A percentile compares a stretch with the other conserved stretches of the same genome.
Conservation (phyloP, 1,140 invertebrate species). For the Zaprionus vittiger region DNA sequence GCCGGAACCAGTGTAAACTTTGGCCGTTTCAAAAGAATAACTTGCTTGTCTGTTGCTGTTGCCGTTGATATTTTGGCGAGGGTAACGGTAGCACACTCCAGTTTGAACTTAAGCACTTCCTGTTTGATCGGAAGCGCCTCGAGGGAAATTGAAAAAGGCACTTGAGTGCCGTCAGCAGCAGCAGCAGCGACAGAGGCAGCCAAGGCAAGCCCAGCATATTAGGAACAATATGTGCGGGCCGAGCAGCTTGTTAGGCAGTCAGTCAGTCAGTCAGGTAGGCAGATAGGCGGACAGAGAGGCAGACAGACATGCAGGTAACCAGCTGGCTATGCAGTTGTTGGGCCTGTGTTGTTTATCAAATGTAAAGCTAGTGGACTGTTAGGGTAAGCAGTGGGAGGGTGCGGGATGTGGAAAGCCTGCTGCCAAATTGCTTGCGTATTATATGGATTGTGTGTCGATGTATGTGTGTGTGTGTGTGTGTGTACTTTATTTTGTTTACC, state of each 20-base stretch:
- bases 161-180: slow-evolving; percentile 67
- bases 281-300: slow-evolving; percentile 31
- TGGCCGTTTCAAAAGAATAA: slow-evolving; percentile 3
- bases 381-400: background rate
- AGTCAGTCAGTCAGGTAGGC: slow-evolving; percentile 12
- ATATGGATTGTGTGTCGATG: slow-evolving; percentile 38
- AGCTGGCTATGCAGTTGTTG: slow-evolving; percentile 43
- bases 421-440: slow-evolving; percentile 64
- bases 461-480: slow-evolving; percentile 33
- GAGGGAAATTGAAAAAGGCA: slow-evolving; percentile 82
- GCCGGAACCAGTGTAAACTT: slow-evolving; percentile 6
- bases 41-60: slow-evolving; percentile 37
- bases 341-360: slow-evolving; percentile 52
- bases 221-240: slow-evolving; percentile 62
- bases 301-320: slow-evolving; percentile 47
- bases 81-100: slow-evolving; percentile 59
- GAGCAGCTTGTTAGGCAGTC: slow-evolving; percentile 49
- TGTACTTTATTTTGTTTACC: slow-evolving; percentile 57
- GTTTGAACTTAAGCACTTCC: slow-evolving; percentile 83
- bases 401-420: background rate
- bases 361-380: slow-evolving; percentile 39
- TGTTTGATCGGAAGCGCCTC: slow-evolving; percentile 82
- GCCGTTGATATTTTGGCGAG: slow-evolving; percentile 33
- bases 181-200: slow-evolving; percentile 14
- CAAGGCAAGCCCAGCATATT: slow-evolving; percentile 47